Percentiles rank a stretch among this genome's conserved stretches.
These are phyloP conservation scores for Odontothrips loti DNA, from an alignment of 2,888 invertebrate species.

Conservation along the genomic window DNA sequence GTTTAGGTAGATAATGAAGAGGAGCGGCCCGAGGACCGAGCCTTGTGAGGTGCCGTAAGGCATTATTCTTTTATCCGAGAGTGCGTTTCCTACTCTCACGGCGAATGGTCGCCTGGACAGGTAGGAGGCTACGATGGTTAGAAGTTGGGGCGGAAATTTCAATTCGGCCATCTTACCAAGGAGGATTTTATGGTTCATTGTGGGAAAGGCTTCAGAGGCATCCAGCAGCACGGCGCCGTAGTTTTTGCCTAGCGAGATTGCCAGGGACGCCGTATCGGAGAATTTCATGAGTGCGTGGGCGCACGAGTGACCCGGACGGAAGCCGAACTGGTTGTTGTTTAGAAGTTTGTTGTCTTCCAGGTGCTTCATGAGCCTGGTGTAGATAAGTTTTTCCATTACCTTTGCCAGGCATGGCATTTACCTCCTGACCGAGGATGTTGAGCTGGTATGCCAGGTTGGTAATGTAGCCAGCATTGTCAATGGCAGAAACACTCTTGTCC, in stretches of 20 bases:
- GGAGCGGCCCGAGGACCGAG: background rate
- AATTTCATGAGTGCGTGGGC: background rate
- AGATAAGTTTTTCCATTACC: too few relatives aligned
- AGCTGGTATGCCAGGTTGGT: background rate
- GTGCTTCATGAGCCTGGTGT: too few relatives aligned
- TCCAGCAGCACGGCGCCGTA: background rate
- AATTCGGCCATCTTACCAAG: background rate
- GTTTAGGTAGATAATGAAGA: background rate
- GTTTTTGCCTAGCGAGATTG: background rate
- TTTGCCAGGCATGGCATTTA: background rate
- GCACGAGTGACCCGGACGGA: background rate
- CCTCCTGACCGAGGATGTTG: background rate
- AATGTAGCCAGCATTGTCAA: background rate
- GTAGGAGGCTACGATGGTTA: background rate
- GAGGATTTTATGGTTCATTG: background rate
- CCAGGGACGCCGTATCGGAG: background rate
- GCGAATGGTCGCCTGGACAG: background rate
- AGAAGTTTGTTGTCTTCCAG: background rate
- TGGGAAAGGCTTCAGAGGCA: background rate
- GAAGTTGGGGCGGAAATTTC: background rate
- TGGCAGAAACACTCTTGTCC: background rate
- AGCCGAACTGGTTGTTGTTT: background rate
- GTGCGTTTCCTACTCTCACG: background rate
- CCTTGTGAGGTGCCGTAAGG: background rate
- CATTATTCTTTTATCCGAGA: background rate